Base-by-base conservation (phyloP, 2,113 vertebrate species). In the Rhea pennata region DNA sequence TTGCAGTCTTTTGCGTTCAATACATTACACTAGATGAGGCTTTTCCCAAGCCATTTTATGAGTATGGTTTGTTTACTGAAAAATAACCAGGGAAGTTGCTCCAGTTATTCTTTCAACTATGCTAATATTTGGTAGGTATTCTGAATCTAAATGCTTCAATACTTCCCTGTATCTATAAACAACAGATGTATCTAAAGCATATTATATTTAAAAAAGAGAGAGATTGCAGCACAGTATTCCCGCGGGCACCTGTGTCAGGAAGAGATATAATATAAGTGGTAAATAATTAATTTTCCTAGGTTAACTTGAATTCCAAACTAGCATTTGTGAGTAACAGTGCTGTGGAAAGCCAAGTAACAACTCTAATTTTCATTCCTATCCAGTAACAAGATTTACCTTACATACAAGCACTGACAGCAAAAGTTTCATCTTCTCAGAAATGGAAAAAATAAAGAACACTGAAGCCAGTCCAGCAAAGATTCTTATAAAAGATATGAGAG, bases 211-310 rank as follows among this genome's bases (percentile, higher is more conserved):
- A 93, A 70, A 88, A 53, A 94, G 69, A 81, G 79, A 95, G 40
- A 62, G 64, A 26, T 64, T 88, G 84, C 31, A 80, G 85, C 83
- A 73, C 62, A 66, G 54, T 65, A 96, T 84, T 91, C 91, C 83
- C 93, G 93, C 51, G 92, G 86, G 94, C 80, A 96, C 91, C 72
- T 17, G 77, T 94, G 65, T 69, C 83, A 95, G 67, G 65, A 84
- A 70, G 88, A 85, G 78, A 77, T n/a, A n/a, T 40, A 56, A 36
- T 61, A 48, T 10, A 92, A 92, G 77, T 77, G 21, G 59, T 94
- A 91, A 93, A 82, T 85, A 77, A 91, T 95, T 94, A 81, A 97
- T 97, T 97, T 94, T 96, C 92, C 67, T 76, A 90, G 72, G 95
- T 97, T 97, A 96, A 94, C 93, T 88, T 96, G 67, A 82, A 89